These are phyloP conservation scores for Psylliodes chrysocephalus DNA, from an alignment of 2,888 invertebrate genomes.

Conservation along the genomic window DNA sequence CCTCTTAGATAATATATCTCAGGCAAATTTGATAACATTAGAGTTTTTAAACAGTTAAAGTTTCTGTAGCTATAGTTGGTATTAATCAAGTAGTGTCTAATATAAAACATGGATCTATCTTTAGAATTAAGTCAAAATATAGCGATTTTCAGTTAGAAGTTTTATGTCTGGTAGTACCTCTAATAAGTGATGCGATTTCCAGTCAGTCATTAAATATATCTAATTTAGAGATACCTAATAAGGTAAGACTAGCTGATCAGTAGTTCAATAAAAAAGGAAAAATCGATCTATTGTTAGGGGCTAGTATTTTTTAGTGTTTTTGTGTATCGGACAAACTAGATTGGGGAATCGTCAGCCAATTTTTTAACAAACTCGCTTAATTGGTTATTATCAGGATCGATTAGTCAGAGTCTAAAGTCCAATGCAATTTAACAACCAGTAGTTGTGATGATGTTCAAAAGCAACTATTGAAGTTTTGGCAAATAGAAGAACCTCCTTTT, in stretches of 20 bases:
- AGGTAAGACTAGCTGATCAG: neutral
- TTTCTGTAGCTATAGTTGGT: neutral
- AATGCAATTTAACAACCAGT: too few species aligned
- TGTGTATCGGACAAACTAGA: conserved; percentile 4
- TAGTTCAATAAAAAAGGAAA: neutral
- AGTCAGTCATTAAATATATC: conserved; percentile 4
- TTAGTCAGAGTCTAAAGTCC: neutral
- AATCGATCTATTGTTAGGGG: conserved; percentile 7
- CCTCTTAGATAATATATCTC: too few species aligned
- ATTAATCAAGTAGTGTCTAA: neutral
- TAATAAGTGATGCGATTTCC: conserved; percentile 2
- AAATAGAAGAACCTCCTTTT: conserved; percentile 26
- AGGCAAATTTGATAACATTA: conserved; percentile 4
- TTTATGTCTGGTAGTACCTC: conserved; percentile 10
- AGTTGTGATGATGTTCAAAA: too few species aligned
- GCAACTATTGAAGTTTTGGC: too few species aligned
- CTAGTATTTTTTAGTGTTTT: neutral
- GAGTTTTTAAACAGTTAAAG: neutral
- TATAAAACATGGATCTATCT: neutral
- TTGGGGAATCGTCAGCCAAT: conserved; percentile 14
- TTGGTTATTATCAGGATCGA: too few species aligned
- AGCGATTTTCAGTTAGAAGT: conserved; percentile 2
- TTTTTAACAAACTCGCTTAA: conserved; percentile 9
- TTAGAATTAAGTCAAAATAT: neutral
- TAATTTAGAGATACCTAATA: neutral